These are phyloP conservation scores for Drosophila kurseongensis DNA, from an alignment of 1,140 invertebrate species.

Conservation along the genomic window DNA sequence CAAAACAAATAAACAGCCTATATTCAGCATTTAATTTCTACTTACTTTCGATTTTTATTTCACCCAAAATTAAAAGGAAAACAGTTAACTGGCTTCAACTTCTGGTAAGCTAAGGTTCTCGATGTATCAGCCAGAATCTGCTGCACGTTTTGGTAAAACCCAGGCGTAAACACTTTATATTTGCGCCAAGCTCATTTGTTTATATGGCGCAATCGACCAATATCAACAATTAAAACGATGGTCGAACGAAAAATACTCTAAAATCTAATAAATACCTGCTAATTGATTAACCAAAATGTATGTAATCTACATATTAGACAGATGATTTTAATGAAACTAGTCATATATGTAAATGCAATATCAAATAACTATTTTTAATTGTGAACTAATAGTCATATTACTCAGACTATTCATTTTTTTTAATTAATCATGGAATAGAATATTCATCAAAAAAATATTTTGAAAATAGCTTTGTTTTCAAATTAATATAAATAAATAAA, in stretches of 20 bases:
- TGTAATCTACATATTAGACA: neutral
- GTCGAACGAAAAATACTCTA: constrained; percentile 9
- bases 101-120: neutral
- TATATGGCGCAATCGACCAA: constrained; percentile 33
- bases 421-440: neutral
- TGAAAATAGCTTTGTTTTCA: neutral
- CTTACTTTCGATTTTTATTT: neutral
- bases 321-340: neutral
- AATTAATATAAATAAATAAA: too few species aligned
- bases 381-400: neutral
- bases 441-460: neutral
- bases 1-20: too few species aligned
- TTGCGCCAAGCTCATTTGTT: constrained; percentile 31
- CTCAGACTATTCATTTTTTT: neutral
- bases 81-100: neutral
- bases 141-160: constrained; percentile 59
- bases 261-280: too few species aligned
- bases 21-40: too few species aligned
- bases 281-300: neutral
- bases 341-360: too few species aligned
- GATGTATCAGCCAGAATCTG: constrained; percentile 41
- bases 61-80: neutral
- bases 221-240: constrained; percentile 10
- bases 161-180: constrained; percentile 21
- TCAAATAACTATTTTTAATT: neutral